A percentile compares a stretch with the other conserved stretches of the same genome.
phyloP scores from a whole-genome alignment of 1,140 invertebrate species.

The Orius insidiosus region DNA sequence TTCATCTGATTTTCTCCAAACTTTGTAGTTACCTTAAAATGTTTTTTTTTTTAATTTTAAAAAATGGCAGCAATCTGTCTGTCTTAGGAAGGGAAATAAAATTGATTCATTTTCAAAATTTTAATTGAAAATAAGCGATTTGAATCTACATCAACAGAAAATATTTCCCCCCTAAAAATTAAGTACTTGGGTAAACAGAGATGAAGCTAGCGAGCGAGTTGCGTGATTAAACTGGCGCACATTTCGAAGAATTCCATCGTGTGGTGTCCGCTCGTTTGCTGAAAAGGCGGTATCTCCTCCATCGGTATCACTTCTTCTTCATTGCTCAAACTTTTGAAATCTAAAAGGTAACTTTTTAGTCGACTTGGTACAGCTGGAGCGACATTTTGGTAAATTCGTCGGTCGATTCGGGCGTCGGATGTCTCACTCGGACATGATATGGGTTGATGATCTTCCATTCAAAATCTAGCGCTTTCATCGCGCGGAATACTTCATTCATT shows the following conservation, averaged over 20 bases:
- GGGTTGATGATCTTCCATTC: conserved; percentile 98
- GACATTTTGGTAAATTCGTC: conserved; percentile 89
- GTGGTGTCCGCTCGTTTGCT: conserved; percentile 43
- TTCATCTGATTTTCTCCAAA: too few relatives aligned
- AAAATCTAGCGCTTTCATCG: conserved; percentile 95
- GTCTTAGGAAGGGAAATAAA: too few relatives aligned
- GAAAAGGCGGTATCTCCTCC: conserved; percentile 22
- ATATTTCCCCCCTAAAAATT: too few relatives aligned
- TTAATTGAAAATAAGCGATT: conserved; percentile 1
- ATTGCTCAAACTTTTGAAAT: conserved; percentile 87
- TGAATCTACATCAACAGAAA: background rate
- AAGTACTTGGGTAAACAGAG: too few relatives aligned
- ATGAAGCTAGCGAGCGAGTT: conserved; percentile 63
- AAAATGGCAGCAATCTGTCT: too few relatives aligned
- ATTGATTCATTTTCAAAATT: conserved; percentile 12
- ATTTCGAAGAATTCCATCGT: conserved; percentile 99
- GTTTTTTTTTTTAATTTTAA: too few relatives aligned
- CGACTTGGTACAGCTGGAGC: conserved; percentile 95
- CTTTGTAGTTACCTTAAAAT: too few relatives aligned
- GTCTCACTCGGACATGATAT: conserved; percentile 79
- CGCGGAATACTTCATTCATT: conserved; percentile 98
- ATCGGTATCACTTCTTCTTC: conserved; percentile 34
- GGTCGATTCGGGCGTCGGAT: conserved; percentile 57
- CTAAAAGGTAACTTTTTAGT: conserved; percentile 93
- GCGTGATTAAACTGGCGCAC: conserved; percentile 95